Conservation (phyloP, 2,888 invertebrate species). For the Stomorhina lunata region DNA sequence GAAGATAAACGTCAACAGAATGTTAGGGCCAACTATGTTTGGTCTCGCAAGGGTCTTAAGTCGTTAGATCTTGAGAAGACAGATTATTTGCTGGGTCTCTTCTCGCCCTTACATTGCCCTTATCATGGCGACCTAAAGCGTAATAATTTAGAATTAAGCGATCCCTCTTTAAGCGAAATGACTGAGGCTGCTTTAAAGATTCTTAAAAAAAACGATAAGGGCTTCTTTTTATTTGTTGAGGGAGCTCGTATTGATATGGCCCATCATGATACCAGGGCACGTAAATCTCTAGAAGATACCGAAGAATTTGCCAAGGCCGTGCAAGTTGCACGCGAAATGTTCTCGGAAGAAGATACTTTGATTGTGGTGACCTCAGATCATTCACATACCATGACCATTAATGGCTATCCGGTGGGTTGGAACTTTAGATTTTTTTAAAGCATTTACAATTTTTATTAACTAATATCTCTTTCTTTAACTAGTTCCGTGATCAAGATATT, state of each 20-base stretch:
- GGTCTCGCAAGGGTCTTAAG: constrained; percentile 74
- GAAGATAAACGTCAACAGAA: constrained; percentile 70
- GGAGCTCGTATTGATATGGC: constrained; percentile 82
- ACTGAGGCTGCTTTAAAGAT: constrained; percentile 84
- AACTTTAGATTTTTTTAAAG: not conserved
- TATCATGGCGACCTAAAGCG: constrained; percentile 83
- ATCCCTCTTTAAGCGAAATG: constrained; percentile 87
- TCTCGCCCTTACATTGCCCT: constrained; percentile 82
- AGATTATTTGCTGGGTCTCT: constrained; percentile 83
- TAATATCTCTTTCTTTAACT: not conserved
- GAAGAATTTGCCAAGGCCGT: constrained; percentile 88
- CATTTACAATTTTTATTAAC: not conserved
- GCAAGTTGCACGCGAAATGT: constrained; percentile 83
- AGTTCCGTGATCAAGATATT: constrained; percentile 82
- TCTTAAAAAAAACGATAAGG: constrained; percentile 83
- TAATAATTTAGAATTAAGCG: constrained; percentile 78
- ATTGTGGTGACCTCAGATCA: constrained; percentile 92
- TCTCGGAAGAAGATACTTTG: constrained; percentile 86
- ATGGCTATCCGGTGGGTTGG: constrained; percentile 86
- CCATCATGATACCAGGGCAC: constrained; percentile 85
- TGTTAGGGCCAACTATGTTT: constrained; percentile 77
- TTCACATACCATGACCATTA: constrained; percentile 88
- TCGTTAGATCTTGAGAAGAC: constrained; percentile 80
- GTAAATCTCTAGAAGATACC: constrained; percentile 89
- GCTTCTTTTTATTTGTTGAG: constrained; percentile 88